These are phyloP conservation scores for Oreortyx pictus DNA, from an alignment of 2,797 vertebrate species.

Conservation along the genomic window DNA sequence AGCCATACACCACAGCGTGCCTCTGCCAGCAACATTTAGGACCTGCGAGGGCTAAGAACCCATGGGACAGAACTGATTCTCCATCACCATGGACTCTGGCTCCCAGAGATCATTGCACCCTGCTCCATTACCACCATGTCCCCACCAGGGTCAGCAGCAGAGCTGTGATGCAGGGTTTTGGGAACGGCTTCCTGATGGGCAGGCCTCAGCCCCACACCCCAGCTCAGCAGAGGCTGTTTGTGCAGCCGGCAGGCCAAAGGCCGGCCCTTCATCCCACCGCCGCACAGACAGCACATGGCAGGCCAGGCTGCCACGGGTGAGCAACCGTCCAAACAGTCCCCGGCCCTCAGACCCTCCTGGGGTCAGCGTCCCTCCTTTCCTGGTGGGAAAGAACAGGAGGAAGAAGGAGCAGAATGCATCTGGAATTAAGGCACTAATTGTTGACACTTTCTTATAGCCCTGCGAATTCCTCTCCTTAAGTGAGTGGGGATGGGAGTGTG, in stretches of 20 bases:
- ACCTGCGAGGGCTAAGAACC: background rate
- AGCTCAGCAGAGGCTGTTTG: constrained; percentile 49
- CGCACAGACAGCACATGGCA: background rate
- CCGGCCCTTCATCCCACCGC: constrained; percentile 8
- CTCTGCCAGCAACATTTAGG: background rate
- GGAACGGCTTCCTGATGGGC: background rate
- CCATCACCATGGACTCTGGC: background rate
- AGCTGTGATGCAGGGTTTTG: background rate
- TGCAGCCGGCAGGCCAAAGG: constrained; percentile 39
- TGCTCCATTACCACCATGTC: background rate
- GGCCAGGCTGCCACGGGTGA: constrained; percentile 34
- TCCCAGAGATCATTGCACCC: background rate
- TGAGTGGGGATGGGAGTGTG: background rate
- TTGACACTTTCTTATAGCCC: background rate
- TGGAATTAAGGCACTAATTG: background rate
- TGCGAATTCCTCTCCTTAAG: background rate
- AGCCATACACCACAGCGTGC: rapidly evolving
- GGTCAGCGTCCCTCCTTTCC: background rate
- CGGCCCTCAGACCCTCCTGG: background rate
- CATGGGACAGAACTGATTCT: rapidly evolving
- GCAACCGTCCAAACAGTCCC: constrained; percentile 26
- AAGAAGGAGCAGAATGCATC: background rate
- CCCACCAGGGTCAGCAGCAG: background rate
- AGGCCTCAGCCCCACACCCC: background rate
- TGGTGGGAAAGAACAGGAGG: background rate